Evolutionary conservation across 2,113 vertebrate species (phyloP).

Genomic region (Silurus meridionalis): DNA sequence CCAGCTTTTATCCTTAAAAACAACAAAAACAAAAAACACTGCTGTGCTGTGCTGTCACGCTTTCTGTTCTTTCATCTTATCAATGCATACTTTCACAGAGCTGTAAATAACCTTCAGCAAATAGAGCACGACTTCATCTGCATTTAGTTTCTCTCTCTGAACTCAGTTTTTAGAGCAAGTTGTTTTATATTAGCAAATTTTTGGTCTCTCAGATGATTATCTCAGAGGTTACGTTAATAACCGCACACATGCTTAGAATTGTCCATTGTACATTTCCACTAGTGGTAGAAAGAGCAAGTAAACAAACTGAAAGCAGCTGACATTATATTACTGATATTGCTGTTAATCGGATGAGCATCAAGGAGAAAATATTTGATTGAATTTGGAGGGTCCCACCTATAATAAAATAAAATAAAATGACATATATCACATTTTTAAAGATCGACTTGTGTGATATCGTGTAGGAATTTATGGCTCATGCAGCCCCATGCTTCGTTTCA

Average conservation of each 20-base stretch:
- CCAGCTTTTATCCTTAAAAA: too few relatives aligned
- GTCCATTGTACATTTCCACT: too few relatives aligned
- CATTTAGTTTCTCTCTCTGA: background rate
- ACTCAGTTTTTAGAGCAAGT: too few relatives aligned
- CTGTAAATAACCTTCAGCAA: background rate
- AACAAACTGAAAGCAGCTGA: background rate
- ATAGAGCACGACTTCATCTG: background rate
- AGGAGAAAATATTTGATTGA: background rate
- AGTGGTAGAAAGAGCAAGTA: background rate
- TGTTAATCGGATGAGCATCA: background rate
- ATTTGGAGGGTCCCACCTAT: background rate
- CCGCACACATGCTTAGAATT: too few relatives aligned
- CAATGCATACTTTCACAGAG: background rate
- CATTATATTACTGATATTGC: background rate
- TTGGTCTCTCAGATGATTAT: too few relatives aligned
- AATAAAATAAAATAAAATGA: background rate
- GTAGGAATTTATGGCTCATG: background rate
- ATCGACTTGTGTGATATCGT: background rate
- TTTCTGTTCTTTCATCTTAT: background rate
- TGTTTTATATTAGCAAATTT: background rate
- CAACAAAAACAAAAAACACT: too few relatives aligned
- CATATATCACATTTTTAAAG: background rate
- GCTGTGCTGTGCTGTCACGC: background rate
- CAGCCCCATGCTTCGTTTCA: background rate
- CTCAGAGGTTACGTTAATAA: background rate